phyloP scores from a whole-genome alignment of 2,113 vertebrate genomes.

The Ascaphus truei region DNA sequence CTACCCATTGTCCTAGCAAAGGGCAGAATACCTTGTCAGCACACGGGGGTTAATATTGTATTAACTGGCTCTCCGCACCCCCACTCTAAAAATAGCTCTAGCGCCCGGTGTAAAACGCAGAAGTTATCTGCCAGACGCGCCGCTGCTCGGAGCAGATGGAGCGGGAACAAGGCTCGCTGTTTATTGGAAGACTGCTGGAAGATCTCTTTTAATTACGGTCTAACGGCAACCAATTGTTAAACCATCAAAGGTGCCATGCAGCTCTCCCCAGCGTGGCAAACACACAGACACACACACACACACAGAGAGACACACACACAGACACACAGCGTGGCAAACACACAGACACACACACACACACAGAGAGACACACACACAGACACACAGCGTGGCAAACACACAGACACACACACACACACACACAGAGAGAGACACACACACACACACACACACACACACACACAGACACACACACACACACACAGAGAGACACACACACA shows the following conservation, averaged over 20 bases:
- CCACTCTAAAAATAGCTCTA: conserved; percentile 10
- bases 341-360: no score
- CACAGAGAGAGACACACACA: no score
- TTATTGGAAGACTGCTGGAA: not conserved
- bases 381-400: no score
- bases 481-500: no score
- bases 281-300: no score
- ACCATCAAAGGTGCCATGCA: not conserved
- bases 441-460: no score
- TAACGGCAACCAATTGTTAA: conserved; percentile 5
- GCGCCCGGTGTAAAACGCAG: not conserved
- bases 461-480: no score
- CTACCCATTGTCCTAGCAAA: no score
- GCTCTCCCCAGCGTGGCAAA: conserved; percentile 5
- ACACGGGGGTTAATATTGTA: not conserved
- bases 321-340: no score
- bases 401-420: no score
- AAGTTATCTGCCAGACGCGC: not conserved
- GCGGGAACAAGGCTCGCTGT: not conserved
- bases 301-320: no score
- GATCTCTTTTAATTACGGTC: conserved; percentile 16
- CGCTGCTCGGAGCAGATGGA: conserved; percentile 2
- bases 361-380: no score
- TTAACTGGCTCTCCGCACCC: not conserved
- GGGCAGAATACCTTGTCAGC: not conserved